Evolutionary conservation across 2,888 invertebrate species (phyloP).

Genomic region (Eustalomyia histrio): DNA sequence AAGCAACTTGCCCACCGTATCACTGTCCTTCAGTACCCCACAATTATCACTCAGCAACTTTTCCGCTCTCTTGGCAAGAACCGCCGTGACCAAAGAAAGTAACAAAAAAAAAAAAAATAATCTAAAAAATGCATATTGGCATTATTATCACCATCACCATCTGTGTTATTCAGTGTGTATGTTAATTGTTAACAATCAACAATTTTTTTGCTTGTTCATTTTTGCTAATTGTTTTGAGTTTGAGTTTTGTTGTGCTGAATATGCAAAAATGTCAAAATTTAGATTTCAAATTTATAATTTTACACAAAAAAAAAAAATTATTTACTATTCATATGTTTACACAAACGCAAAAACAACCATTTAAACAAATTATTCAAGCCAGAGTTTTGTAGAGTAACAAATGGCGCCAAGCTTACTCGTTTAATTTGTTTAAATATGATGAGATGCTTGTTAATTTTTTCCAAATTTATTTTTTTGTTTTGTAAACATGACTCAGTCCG

Average conservation of each 20-base stretch:
- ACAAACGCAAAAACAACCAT: background rate
- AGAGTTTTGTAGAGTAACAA: constrained; percentile 21
- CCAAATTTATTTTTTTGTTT: constrained; percentile 9
- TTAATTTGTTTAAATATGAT: constrained; percentile 29
- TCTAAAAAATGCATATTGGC: background rate
- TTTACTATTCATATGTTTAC: background rate
- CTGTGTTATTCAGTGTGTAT: background rate
- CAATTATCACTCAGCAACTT: too few relatives aligned
- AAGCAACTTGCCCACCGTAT: too few relatives aligned
- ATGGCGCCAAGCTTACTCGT: constrained; percentile 53
- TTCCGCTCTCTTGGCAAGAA: too few relatives aligned
- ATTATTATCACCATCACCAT: background rate
- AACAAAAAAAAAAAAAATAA: background rate
- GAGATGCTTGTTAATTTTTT: constrained; percentile 18
- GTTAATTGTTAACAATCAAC: background rate
- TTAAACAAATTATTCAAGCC: background rate
- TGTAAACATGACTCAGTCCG: constrained; percentile 38
- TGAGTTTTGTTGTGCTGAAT: constrained; percentile 4
- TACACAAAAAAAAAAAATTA: background rate
- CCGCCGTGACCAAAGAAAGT: background rate
- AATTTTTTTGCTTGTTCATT: background rate
- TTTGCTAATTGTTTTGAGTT: background rate
- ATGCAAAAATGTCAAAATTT: constrained; percentile 33
- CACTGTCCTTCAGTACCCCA: too few relatives aligned
- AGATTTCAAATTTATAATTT: constrained; percentile 14